Evolutionary conservation across 2,113 vertebrate genomes (phyloP).

Genomic region (Cyanoramphus novaezelandiae): DNA sequence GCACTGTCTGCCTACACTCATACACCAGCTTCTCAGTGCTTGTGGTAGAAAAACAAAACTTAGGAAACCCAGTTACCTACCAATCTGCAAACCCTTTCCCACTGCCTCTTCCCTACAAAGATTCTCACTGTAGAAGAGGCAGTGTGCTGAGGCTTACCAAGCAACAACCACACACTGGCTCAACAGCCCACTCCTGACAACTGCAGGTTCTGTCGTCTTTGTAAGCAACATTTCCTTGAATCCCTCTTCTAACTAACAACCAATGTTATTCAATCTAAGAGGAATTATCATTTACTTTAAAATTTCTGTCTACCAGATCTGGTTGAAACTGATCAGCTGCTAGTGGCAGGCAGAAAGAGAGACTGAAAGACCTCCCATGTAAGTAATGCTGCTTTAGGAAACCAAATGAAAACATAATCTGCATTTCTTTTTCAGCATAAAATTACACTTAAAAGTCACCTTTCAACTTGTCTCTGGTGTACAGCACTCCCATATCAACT

Average conservation of each 20-base stretch:
- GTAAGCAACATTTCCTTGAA: fast-evolving
- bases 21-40: neutral
- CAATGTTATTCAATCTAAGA: neutral
- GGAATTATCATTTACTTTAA: neutral
- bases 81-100: neutral
- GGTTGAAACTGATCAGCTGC: neutral
- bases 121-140: neutral
- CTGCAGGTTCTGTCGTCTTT: neutral
- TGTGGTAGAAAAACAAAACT: neutral
- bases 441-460: slow-evolving; percentile 72
- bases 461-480: slow-evolving; percentile 88
- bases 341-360: neutral
- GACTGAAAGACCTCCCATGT: fast-evolving
- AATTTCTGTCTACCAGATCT: neutral
- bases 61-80: neutral
- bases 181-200: neutral
- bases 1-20: neutral
- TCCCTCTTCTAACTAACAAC: neutral
- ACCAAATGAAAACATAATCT: neutral
- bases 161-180: fast-evolving
- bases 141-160: neutral
- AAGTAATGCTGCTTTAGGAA: neutral
- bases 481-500: slow-evolving; percentile 92
- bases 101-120: neutral
- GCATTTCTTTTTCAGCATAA: neutral